These are phyloP conservation scores for Eudemis profundana DNA, from an alignment of 2,888 invertebrate species.

Conservation along the genomic window DNA sequence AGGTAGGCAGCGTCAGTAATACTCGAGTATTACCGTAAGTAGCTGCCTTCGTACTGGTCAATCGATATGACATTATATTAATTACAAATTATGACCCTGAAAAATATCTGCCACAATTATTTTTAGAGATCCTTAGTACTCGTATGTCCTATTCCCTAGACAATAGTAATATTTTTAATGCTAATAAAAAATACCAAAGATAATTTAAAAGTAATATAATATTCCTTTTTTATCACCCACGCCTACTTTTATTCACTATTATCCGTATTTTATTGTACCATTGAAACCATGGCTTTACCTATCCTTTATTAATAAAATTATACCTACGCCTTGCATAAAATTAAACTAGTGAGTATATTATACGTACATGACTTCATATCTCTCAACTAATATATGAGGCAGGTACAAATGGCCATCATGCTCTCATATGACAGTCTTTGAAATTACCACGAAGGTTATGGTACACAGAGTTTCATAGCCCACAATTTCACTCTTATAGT, in stretches of 20 bases:
- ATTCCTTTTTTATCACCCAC: no score
- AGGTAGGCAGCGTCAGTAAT: constrained; percentile 1
- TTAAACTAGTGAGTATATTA: constrained; percentile 9
- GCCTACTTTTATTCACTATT: neutral
- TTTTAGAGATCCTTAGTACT: no score
- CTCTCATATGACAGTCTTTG: neutral
- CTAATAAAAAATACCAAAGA: no score
- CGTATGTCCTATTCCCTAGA: no score
- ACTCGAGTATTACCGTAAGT: constrained; percentile 4
- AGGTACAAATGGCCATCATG: neutral
- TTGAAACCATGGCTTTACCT: neutral
- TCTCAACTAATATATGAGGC: neutral
- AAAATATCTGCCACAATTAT: no score
- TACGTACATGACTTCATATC: constrained; percentile 11
- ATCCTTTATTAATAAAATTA: neutral
- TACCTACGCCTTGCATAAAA: neutral
- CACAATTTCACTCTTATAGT: neutral
- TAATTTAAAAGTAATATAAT: no score
- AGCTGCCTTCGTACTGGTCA: neutral
- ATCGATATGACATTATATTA: neutral
- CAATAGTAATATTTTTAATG: no score
- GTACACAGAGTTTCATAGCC: neutral
- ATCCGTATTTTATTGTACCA: neutral
- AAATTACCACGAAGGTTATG: neutral
- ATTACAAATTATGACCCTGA: no score